Base-by-base conservation (phyloP, 2,113 vertebrate species). In the Pipra filicauda region DNA sequence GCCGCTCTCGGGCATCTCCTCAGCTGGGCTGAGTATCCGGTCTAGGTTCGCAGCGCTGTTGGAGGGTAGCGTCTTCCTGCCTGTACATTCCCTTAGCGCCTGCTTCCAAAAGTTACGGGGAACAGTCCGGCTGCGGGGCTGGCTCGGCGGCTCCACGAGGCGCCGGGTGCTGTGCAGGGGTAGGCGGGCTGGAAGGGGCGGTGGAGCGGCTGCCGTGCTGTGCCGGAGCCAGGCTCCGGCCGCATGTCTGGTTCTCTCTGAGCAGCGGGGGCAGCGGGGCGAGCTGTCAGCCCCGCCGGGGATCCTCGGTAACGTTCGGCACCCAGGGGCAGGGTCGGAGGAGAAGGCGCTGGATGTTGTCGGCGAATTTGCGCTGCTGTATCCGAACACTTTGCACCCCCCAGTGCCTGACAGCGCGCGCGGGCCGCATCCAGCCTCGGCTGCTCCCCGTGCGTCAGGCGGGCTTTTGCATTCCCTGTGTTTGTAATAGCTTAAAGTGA, bases 91-190 rank as follows among this genome's bases (percentile, higher is more conserved):
- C 51, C 13, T 3, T 35, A 52, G 74, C 59, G 33, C 26, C n/a
- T 5, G 46, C 37, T 46, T 37, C 22, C 9, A 7, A n/a, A 61
- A 6, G 2, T 57, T 39, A 75, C 79, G 12, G 6, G 12, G 12
- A 48, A 1, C 1, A 19, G 55, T 49, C 5, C 3, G 33, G 33
- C 41, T 14, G 51, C 4, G 2, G 30, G 55, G 46, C 48, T 9
- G 77, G 22, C 57, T 4, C 2, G 22, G 54, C 39, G 62, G 77
- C 58, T 57, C 41, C 52, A 5, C 6, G 30, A 9, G n/a, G 46
- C 57, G 5, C 39, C 8, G 7, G 6, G 72, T 0, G 46, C 66
- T 4, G 1, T 4, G 37, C 5, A 0, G 83, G 48, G 59, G 4
- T 31, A 5, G 67, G 48, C 8, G 4, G 72, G 44, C 48, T 19